phyloP scores from a whole-genome alignment of 2,888 invertebrate genomes.

The Germaria angustata region DNA sequence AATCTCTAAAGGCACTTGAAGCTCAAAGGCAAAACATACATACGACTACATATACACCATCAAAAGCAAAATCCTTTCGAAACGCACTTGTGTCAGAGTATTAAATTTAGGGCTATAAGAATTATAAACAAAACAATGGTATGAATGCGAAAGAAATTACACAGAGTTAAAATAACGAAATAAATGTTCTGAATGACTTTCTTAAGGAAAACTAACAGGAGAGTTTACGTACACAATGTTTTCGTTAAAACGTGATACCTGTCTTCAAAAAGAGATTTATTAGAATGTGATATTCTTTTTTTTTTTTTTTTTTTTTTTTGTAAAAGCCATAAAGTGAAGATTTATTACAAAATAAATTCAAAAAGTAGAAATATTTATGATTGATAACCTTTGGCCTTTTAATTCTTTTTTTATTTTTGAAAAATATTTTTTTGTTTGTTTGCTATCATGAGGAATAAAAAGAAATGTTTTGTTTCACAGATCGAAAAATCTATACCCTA shows the following conservation, averaged over 20 bases:
- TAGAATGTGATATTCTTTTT: conserved; percentile 45
- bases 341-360: conserved; percentile 47
- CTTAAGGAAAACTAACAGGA: neutral
- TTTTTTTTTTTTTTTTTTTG: conserved; percentile 9
- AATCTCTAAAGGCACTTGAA: conserved; percentile 44
- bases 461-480: neutral
- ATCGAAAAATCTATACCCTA: neutral
- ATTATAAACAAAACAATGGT: conserved; percentile 36
- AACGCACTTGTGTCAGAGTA: neutral
- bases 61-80: conserved; percentile 24
- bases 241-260: conserved; percentile 61
- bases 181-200: conserved; percentile 46
- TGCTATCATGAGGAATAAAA: neutral
- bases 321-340: conserved; percentile 52
- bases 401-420: neutral
- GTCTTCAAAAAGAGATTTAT: conserved; percentile 54
- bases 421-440: conserved; percentile 1
- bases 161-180: neutral
- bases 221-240: neutral
- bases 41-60: neutral
- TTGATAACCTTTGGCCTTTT: conserved; percentile 63
- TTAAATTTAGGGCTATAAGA: conserved; percentile 55
- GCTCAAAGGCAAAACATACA: conserved; percentile 5
- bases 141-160: neutral
- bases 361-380: conserved; percentile 41